phyloP scores from a whole-genome alignment of 2,888 invertebrate genomes.

The Crocallis elinguaria region DNA sequence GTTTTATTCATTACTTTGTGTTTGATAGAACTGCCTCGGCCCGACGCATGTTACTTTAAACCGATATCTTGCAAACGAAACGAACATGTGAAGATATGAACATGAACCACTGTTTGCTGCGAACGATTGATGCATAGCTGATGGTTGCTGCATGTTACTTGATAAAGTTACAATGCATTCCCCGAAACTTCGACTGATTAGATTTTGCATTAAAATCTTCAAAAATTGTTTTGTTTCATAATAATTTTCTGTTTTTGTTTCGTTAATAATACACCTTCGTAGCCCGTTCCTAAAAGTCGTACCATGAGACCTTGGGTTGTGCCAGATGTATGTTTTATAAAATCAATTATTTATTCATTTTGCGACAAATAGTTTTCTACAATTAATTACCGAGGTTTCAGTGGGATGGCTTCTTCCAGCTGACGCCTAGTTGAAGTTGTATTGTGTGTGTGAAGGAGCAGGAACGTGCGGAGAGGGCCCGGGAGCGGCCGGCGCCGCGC shows the following conservation, averaged over 20 bases:
- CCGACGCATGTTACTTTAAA: constrained; percentile 79
- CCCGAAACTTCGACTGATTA: constrained; percentile 60
- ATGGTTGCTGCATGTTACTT: constrained; percentile 78
- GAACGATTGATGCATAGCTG: constrained; percentile 60
- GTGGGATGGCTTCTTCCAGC: constrained; percentile 35
- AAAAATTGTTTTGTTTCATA: constrained; percentile 45
- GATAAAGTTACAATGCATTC: constrained; percentile 68
- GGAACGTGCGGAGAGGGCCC: constrained; percentile 71
- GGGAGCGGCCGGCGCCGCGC: constrained; percentile 90
- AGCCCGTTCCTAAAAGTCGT: constrained; percentile 25
- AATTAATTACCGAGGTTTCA: too few species aligned
- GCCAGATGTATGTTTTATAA: too few species aligned
- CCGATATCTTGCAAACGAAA: constrained; percentile 40
- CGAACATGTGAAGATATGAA: constrained; percentile 59
- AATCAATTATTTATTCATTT: too few species aligned
- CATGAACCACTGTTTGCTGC: constrained; percentile 57
- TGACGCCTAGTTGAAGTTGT: constrained; percentile 14
- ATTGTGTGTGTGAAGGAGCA: constrained; percentile 66
- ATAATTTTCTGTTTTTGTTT: constrained; percentile 19
- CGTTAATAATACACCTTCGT: constrained; percentile 22
- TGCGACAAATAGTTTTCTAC: too few species aligned
- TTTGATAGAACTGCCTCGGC: constrained; percentile 82
- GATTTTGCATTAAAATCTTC: constrained; percentile 65
- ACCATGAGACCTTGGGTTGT: constrained; percentile 43
- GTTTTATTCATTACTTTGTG: constrained; percentile 77